These are phyloP conservation scores for Cheirogaleus major DNA, from an alignment of 2,797 vertebrate species.

Conservation along the genomic window DNA sequence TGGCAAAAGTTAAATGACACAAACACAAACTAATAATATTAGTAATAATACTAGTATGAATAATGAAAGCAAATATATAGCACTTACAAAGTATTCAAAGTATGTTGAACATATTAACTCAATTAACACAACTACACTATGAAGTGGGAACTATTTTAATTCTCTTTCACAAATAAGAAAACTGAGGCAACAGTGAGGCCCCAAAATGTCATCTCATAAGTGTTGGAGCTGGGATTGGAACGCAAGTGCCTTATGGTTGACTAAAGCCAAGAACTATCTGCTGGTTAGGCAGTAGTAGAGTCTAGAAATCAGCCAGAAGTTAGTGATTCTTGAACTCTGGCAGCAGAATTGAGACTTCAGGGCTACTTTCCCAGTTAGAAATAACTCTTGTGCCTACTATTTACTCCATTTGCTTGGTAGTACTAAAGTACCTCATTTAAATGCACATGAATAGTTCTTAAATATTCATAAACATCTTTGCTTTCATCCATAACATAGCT, in stretches of 20 bases:
- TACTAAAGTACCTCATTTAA: slow-evolving; percentile 12
- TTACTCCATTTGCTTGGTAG: background rate
- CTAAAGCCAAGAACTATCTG: background rate
- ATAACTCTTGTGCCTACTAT: background rate
- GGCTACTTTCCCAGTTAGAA: background rate
- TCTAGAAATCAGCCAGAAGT: background rate
- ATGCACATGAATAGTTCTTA: background rate
- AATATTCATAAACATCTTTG: background rate
- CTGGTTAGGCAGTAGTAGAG: background rate
- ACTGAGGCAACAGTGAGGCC: background rate
- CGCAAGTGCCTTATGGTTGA: background rate
- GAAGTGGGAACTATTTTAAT: background rate
- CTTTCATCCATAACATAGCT: slow-evolving; percentile 1
- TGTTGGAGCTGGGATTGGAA: background rate
- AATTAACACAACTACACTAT: background rate
- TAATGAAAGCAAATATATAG: background rate
- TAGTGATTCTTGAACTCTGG: background rate
- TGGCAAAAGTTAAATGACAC: background rate
- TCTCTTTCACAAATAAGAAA: background rate
- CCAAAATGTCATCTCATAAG: background rate
- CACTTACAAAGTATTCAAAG: background rate
- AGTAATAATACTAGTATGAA: background rate
- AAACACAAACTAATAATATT: background rate
- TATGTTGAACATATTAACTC: background rate
- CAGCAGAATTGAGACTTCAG: background rate